These are phyloP conservation scores for Cydia amplana DNA, from an alignment of 1,140 invertebrate species.

Conservation along the genomic window DNA sequence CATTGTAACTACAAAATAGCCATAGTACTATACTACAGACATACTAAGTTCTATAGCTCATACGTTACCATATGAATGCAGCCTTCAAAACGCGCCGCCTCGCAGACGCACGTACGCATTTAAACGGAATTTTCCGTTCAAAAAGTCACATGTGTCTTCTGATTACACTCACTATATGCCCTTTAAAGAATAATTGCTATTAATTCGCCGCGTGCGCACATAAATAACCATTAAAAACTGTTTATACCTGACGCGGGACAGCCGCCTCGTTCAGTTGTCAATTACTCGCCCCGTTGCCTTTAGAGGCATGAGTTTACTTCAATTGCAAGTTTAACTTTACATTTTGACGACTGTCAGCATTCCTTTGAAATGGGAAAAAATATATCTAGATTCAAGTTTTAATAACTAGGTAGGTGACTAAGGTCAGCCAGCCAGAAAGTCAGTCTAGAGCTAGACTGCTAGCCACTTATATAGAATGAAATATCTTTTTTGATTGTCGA, in stretches of 20 bases:
- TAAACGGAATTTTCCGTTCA: not conserved
- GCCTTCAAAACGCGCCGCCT: conserved; percentile 1
- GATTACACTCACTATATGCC: conserved; percentile 8
- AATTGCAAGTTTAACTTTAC: not conserved
- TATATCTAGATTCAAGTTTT: no score
- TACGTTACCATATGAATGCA: conserved; percentile 4
- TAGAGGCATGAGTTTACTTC: conserved; percentile 10
- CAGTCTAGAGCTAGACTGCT: no score
- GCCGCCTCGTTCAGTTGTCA: conserved; percentile 53
- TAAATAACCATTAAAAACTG: conserved; percentile 55
- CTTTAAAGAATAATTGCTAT: conserved; percentile 20
- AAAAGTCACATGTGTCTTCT: not conserved
- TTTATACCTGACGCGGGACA: conserved; percentile 47
- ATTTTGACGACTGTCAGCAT: not conserved
- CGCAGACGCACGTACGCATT: conserved; percentile 13
- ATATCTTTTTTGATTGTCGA: no score
- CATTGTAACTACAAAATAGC: not conserved
- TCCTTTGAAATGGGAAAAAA: not conserved
- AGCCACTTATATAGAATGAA: no score
- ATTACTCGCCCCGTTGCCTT: conserved; percentile 45
- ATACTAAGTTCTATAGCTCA: not conserved
- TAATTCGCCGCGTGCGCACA: conserved; percentile 36
- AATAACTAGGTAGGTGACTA: no score
- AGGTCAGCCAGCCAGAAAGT: no score
- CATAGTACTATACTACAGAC: not conserved